Evolutionary conservation across 2,888 invertebrate genomes (phyloP).

Genomic region (Diloba caeruleocephala): DNA sequence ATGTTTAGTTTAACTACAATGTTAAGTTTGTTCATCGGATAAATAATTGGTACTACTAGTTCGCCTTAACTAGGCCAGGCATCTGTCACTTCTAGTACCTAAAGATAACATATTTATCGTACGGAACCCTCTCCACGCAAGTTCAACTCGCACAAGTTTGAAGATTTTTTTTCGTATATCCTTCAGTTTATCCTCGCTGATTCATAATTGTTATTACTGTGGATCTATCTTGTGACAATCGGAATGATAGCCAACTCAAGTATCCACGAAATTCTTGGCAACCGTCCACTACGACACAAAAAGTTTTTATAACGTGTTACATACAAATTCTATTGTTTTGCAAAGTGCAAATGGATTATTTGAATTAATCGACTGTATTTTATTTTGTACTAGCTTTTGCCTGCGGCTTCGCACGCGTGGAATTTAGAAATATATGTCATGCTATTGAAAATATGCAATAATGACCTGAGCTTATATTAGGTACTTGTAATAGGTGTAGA

Average conservation of each 20-base stretch:
- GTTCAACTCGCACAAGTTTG: not conserved
- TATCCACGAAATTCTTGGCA: slow-evolving; percentile 56
- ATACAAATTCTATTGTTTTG: slow-evolving; percentile 38
- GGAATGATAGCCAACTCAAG: slow-evolving; percentile 44
- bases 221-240: slow-evolving; percentile 53
- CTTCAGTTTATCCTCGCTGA: not conserved
- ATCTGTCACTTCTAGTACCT: too few relatives aligned
- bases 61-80: too few relatives aligned
- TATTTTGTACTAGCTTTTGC: not conserved
- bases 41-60: too few relatives aligned
- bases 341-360: slow-evolving; percentile 34
- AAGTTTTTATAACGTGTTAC: slow-evolving; percentile 40
- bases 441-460: too few relatives aligned
- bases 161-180: slow-evolving; percentile 27
- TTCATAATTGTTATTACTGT: slow-evolving; percentile 21
- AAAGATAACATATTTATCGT: too few relatives aligned
- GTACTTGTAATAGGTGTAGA: too few relatives aligned
- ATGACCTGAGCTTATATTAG: too few relatives aligned
- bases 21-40: too few relatives aligned
- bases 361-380: slow-evolving; percentile 26
- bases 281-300: slow-evolving; percentile 16
- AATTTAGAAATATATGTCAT: too few relatives aligned
- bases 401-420: too few relatives aligned
- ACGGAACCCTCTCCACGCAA: too few relatives aligned
- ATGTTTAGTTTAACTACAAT: too few relatives aligned